Base-by-base conservation (phyloP, 2,797 vertebrate species). In the Emydoidea blandingii region DNA sequence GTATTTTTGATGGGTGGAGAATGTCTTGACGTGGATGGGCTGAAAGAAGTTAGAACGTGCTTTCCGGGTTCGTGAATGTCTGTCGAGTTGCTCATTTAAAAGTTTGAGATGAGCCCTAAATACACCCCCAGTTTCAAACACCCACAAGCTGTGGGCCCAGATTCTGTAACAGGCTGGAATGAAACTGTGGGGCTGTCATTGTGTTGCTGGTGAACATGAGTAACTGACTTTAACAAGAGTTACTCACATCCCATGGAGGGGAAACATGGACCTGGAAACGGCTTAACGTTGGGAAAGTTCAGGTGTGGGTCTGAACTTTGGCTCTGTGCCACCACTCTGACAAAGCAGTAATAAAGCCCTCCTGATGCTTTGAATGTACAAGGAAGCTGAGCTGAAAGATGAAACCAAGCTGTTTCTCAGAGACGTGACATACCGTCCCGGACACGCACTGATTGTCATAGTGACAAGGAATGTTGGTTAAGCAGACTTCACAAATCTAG, bases 331-430 rank as follows among this genome's bases (percentile, higher is more conserved):
- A 54, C 27, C 68, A 57, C 57, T 80, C 65, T 8, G 27, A 29
- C 0, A 0, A 50, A 56, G 80, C 34, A 23, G 14, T 1, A 2
- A 5, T 19, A 25, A 87, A 23, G 4, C 44, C 10, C 47, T 57
- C 37, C 3, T 4, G 50, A 1, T 79, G 72, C 81, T 87, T 50
- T 19, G 23, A 41, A 7, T 86, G 54, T 52, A 16, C 37, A 9
- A 14, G 57, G 53, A 68, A 68, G 11, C 78, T 6, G 80, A 47
- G 25, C 16, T 85, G 83, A 6, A 81, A 79, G 57, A 37, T 68
- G 68, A 27, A 76, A 76, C 54, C 2, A 21, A 85, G 37, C 12
- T 3, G 1, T 37, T 65, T 44, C 2, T 27, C 0, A 0, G 74
- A 78, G 41, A 5, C 74, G 2, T 25, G 29, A 34, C 29, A 86